Evolutionary conservation across 2,113 vertebrate genomes (phyloP).

Genomic region (Heliornis fulica): DNA sequence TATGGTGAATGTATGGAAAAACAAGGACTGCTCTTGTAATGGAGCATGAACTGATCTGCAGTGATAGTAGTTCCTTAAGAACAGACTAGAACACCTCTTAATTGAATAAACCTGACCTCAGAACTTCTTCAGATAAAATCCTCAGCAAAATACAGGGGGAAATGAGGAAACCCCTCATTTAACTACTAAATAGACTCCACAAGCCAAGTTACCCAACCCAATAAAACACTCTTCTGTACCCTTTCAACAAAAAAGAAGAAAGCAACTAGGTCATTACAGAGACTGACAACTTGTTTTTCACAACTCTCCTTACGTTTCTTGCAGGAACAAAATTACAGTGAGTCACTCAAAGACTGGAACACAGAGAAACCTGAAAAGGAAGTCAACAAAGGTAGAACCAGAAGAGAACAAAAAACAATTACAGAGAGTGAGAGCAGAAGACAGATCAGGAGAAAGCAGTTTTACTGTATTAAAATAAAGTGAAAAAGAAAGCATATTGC

Average conservation of each 20-base stretch:
- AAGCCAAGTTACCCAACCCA: not conserved
- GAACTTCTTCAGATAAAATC: not conserved
- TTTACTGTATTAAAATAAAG: not conserved
- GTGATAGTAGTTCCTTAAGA: not conserved
- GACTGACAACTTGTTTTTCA: not conserved
- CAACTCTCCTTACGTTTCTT: not conserved
- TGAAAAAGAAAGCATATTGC: not conserved
- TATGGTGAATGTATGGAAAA: not conserved
- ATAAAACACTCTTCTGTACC: not conserved
- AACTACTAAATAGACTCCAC: not conserved
- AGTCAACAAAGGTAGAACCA: not conserved
- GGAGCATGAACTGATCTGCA: not conserved
- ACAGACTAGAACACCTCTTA: not conserved
- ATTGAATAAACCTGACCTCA: not conserved
- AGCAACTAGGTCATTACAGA: not conserved
- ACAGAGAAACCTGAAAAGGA: not conserved
- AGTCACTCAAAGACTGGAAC: not conserved
- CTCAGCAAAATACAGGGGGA: not conserved
- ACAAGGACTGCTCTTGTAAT: not conserved
- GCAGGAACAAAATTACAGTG: not conserved
- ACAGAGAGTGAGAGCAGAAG: not conserved
- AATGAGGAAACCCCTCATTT: not conserved
- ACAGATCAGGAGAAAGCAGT: not conserved
- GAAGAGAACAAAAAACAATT: not conserved
- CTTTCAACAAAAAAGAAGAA: not conserved